Evolutionary conservation across 1,140 invertebrate genomes (phyloP).

Genomic region (Bursaphelenchus mucronatus): DNA sequence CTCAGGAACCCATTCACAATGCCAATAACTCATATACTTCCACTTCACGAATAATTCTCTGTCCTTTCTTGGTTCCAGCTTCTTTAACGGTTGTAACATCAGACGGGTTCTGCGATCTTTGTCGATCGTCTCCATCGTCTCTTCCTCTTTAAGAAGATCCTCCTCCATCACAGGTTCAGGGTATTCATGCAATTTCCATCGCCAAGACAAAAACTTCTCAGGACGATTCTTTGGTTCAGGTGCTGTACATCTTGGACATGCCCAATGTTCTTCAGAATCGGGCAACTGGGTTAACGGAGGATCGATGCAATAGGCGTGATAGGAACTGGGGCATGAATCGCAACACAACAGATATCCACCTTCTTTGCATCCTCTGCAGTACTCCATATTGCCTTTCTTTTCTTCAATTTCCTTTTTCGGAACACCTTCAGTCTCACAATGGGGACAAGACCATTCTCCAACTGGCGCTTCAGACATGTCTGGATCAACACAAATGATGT

Average conservation of each 20-base stretch:
- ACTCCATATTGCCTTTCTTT: conserved; percentile 76
- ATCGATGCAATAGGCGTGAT: conserved; percentile 93
- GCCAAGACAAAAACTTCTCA: conserved; percentile 92
- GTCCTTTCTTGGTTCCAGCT: conserved; percentile 63
- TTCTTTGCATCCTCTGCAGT: conserved; percentile 76
- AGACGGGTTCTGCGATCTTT: conserved; percentile 48
- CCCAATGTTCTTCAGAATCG: conserved; percentile 77
- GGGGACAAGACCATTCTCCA: conserved; percentile 95
- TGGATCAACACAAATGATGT: conserved; percentile 96
- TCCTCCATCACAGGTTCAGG: conserved; percentile 47
- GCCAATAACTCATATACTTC: conserved; percentile 63
- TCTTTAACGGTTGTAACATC: conserved; percentile 44
- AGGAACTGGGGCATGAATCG: conserved; percentile 91
- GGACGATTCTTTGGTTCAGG: conserved; percentile 80
- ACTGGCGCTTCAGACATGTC: conserved; percentile 93
- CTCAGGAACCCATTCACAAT: conserved; percentile 90
- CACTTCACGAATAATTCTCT: conserved; percentile 98
- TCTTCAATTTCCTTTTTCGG: conserved; percentile 64
- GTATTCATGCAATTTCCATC: conserved; percentile 64
- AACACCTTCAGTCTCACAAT: conserved; percentile 70
- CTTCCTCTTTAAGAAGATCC: conserved; percentile 66
- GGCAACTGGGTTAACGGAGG: conserved; percentile 78
- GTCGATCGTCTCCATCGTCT: conserved; percentile 28
- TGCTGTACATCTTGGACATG: conserved; percentile 87
- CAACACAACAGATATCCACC: conserved; percentile 94